Conservation (phyloP, 1,140 invertebrate genomes). For the Drosophila sp. region DNA sequence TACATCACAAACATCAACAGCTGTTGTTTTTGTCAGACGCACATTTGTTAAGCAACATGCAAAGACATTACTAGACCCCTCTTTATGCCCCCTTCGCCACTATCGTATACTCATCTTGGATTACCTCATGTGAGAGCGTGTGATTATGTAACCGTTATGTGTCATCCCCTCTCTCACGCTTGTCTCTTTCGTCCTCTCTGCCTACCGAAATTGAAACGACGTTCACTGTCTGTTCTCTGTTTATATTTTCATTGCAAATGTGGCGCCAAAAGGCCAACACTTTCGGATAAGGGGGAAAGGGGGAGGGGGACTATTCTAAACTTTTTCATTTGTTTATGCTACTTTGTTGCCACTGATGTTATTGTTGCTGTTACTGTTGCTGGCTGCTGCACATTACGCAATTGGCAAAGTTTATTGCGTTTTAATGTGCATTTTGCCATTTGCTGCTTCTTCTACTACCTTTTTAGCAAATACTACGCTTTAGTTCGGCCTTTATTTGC, state of each 20-base stretch:
- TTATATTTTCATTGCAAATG: conserved; percentile 69
- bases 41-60: conserved; percentile 31
- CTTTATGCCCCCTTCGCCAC: not conserved
- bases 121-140: conserved; percentile 44
- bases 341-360: conserved; percentile 58
- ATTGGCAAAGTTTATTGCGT: conserved; percentile 69
- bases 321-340: conserved; percentile 62
- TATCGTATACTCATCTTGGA: conserved; percentile 35
- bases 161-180: conserved; percentile 9
- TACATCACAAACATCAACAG: conserved; percentile 24
- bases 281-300: not conserved
- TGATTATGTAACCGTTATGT: conserved; percentile 51
- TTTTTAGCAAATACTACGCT: conserved; percentile 50
- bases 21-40: conserved; percentile 44
- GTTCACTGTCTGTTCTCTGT: conserved; percentile 39
- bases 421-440: conserved; percentile 68
- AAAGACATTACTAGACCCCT: conserved; percentile 21
- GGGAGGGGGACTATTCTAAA: conserved; percentile 47
- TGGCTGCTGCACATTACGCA: conserved; percentile 61
- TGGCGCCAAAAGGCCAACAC: conserved; percentile 66
- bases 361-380: not conserved
- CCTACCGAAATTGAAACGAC: conserved; percentile 29
- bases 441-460: conserved; percentile 24
- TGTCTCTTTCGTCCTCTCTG: not conserved
- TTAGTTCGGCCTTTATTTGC: conserved; percentile 29